These are phyloP conservation scores for Lycaon pictus DNA, from an alignment of 2,113 vertebrate species.

Conservation along the genomic window DNA sequence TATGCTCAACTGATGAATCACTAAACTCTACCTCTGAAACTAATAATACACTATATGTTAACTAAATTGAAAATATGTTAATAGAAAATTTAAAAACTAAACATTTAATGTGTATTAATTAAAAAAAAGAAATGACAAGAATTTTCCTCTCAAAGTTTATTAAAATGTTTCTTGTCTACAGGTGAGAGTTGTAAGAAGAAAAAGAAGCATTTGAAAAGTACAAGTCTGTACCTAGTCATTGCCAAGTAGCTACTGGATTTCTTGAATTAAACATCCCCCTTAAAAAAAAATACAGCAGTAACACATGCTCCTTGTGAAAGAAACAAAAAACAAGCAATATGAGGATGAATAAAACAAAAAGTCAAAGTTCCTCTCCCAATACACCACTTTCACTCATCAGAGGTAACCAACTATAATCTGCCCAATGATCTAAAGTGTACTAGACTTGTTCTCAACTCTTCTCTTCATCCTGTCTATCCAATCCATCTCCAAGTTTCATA, in stretches of 20 bases:
- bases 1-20: too few species aligned
- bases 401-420: background rate
- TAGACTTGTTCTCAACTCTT: background rate
- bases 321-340: background rate
- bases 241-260: background rate
- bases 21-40: too few species aligned
- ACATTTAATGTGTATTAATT: background rate
- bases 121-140: background rate
- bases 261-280: background rate
- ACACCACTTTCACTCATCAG: background rate
- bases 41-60: too few species aligned
- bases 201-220: constrained; percentile 53
- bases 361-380: background rate
- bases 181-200: background rate
- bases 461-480: background rate
- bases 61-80: too few species aligned
- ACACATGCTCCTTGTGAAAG: background rate
- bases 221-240: background rate
- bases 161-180: constrained; percentile 12
- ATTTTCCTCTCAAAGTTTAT: background rate
- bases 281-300: background rate
- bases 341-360: background rate
- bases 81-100: too few species aligned
- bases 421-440: fast-evolving
- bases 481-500: background rate